Percentiles rank a stretch among this genome's conserved stretches.
phyloP scores from a whole-genome alignment of 2,888 invertebrate genomes.

The Metellina segmentata region DNA sequence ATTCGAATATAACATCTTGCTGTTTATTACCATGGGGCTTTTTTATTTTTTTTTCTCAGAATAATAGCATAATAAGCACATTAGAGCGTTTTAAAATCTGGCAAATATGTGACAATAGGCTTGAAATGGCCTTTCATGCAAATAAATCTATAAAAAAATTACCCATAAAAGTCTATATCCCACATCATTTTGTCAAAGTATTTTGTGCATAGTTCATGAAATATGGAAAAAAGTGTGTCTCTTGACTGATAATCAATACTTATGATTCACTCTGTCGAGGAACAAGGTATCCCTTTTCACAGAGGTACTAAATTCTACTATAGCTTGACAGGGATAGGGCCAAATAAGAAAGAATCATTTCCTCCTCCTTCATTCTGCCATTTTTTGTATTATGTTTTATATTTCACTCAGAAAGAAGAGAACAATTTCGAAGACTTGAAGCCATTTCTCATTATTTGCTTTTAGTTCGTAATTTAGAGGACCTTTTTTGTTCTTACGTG shows the following conservation, averaged over 20 bases:
- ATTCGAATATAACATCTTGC: no score
- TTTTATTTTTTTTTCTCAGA: no score
- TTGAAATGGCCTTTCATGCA: not conserved
- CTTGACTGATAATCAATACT: conserved; percentile 74
- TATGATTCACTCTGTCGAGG: conserved; percentile 62
- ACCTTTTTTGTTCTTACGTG: conserved; percentile 32
- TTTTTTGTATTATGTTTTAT: conserved; percentile 24
- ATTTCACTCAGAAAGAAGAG: conserved; percentile 28
- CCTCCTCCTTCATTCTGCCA: conserved; percentile 2
- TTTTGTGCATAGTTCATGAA: not conserved
- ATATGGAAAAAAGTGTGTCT: conserved; percentile 14
- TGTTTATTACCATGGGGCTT: no score
- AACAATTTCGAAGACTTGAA: conserved; percentile 8
- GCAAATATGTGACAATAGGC: not conserved
- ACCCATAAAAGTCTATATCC: not conserved
- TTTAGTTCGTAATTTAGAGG: conserved; percentile 7
- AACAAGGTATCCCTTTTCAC: conserved; percentile 74
- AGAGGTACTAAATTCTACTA: conserved; percentile 66
- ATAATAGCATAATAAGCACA: no score
- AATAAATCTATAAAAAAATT: not conserved
- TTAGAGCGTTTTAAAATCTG: not conserved
- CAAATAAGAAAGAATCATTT: conserved; percentile 36
- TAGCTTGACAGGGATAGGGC: conserved; percentile 56
- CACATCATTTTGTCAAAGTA: not conserved
- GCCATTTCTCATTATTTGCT: conserved; percentile 28